Conservation (phyloP, 2,888 invertebrate species). For the Halictus quadricinctus region DNA sequence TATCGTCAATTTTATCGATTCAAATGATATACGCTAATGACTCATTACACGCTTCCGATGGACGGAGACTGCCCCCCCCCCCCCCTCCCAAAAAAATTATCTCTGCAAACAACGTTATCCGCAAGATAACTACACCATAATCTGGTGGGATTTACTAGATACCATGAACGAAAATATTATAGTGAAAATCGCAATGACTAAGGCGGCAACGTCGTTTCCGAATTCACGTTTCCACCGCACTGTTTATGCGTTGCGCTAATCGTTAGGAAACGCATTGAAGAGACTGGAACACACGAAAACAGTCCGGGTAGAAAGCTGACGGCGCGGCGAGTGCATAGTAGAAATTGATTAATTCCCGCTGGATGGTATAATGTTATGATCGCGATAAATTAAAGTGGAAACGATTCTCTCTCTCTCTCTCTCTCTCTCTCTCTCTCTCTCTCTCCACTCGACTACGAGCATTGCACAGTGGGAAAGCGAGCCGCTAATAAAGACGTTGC, state of each 20-base stretch:
- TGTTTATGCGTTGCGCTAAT: slow-evolving; percentile 18
- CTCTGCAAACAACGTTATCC: slow-evolving; percentile 34
- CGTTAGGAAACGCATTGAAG: slow-evolving; percentile 30
- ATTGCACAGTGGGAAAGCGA: slow-evolving; percentile 61
- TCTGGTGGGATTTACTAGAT: slow-evolving; percentile 1
- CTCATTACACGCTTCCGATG: slow-evolving; percentile 24
- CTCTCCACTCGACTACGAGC: slow-evolving; percentile 25
- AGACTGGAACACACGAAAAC: slow-evolving; percentile 27
- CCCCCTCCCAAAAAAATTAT: slow-evolving; percentile 9
- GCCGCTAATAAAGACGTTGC: slow-evolving; percentile 63
- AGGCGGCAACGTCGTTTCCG: background rate
- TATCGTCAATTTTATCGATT: slow-evolving; percentile 23
- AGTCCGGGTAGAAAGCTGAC: slow-evolving; percentile 52
- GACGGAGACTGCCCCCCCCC: background rate
- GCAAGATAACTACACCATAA: slow-evolving; percentile 29
- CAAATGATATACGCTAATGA: slow-evolving; percentile 32
- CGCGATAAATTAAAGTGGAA: slow-evolving; percentile 63
- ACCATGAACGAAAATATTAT: slow-evolving; percentile 19
- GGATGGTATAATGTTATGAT: slow-evolving; percentile 57
- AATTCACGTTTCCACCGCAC: slow-evolving; percentile 1
- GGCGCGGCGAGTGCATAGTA: slow-evolving; percentile 28
- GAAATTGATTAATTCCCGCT: slow-evolving; percentile 57
- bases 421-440: slow-evolving; percentile 4
- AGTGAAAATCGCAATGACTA: background rate
- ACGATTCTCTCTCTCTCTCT: slow-evolving; percentile 26